These are phyloP conservation scores for Vanacampus margaritifer DNA, from an alignment of 2,113 vertebrate genomes.

Conservation along the genomic window DNA sequence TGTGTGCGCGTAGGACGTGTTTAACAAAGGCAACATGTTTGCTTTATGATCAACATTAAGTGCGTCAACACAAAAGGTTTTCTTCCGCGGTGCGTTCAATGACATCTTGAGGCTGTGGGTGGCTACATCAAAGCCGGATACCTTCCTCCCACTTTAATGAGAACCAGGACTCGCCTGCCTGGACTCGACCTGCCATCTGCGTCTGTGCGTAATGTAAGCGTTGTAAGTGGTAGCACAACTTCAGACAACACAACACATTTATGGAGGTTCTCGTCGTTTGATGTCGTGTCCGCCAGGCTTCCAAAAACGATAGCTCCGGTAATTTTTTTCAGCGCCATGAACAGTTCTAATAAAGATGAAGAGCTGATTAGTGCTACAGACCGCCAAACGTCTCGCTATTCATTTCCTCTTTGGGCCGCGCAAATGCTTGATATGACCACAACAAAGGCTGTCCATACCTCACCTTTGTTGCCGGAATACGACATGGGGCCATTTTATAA, in stretches of 20 bases:
- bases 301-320: slow-evolving; percentile 23
- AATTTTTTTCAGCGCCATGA: slow-evolving; percentile 42
- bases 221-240: slow-evolving; percentile 57
- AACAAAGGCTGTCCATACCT: slow-evolving; percentile 58
- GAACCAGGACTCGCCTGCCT: slow-evolving; percentile 75
- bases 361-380: slow-evolving; percentile 44
- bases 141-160: slow-evolving; percentile 73
- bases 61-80: slow-evolving; percentile 70
- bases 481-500: slow-evolving; percentile 52
- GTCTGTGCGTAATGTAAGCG: slow-evolving; percentile 30
- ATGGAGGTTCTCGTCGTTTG: slow-evolving; percentile 57
- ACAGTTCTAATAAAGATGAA: slow-evolving; percentile 56
- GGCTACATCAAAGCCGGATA: slow-evolving; percentile 76
- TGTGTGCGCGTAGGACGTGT: slow-evolving; percentile 44
- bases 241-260: slow-evolving; percentile 54
- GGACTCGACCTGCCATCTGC: slow-evolving; percentile 75
- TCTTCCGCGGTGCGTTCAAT: slow-evolving; percentile 65
- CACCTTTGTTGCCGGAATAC: slow-evolving; percentile 61
- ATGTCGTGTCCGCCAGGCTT: slow-evolving; percentile 37
- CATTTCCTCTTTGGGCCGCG: slow-evolving; percentile 52
- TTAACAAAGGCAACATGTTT: slow-evolving; percentile 76
- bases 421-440: slow-evolving; percentile 58
- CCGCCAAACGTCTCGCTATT: slow-evolving; percentile 43
- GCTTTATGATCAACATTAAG: slow-evolving; percentile 70
- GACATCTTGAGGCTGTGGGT: slow-evolving; percentile 74